Evolutionary conservation across 2,113 vertebrate genomes (phyloP).

Genomic region (Macrotis lagotis): DNA sequence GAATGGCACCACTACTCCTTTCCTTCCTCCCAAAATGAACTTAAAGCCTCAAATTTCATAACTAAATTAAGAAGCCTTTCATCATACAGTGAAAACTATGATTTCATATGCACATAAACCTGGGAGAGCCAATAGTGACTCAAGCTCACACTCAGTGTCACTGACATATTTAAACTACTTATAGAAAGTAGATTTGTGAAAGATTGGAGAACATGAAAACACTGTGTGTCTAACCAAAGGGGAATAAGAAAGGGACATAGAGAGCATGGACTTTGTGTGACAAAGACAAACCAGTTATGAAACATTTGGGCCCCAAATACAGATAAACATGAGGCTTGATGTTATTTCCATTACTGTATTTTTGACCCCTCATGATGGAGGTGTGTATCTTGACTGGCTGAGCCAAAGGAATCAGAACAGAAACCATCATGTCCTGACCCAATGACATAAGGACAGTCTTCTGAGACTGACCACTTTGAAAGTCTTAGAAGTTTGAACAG

Average conservation of each 20-base stretch:
- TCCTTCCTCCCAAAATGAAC: neutral
- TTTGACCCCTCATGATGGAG: slow-evolving; percentile 1
- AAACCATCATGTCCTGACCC: neutral
- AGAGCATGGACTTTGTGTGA: neutral
- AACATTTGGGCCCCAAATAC: neutral
- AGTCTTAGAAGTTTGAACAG: neutral
- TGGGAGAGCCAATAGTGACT: neutral
- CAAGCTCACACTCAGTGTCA: neutral
- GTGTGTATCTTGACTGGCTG: neutral
- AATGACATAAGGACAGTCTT: neutral
- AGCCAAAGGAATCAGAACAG: neutral
- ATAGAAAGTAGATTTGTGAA: neutral
- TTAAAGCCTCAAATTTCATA: neutral
- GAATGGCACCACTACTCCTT: neutral
- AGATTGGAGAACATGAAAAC: neutral
- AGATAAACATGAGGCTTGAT: neutral
- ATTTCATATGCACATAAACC: neutral
- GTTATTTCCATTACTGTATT: slow-evolving; percentile 25
- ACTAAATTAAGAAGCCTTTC: neutral
- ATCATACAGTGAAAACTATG: neutral
- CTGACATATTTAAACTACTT: neutral
- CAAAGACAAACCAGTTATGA: neutral
- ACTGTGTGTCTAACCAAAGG: neutral
- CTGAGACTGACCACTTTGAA: neutral
- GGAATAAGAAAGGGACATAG: neutral